Evolutionary conservation across 1,140 invertebrate species (phyloP), one percentile per base, ranked within the genome.

Genomic region (Rhagoletis pomonella): DNA sequence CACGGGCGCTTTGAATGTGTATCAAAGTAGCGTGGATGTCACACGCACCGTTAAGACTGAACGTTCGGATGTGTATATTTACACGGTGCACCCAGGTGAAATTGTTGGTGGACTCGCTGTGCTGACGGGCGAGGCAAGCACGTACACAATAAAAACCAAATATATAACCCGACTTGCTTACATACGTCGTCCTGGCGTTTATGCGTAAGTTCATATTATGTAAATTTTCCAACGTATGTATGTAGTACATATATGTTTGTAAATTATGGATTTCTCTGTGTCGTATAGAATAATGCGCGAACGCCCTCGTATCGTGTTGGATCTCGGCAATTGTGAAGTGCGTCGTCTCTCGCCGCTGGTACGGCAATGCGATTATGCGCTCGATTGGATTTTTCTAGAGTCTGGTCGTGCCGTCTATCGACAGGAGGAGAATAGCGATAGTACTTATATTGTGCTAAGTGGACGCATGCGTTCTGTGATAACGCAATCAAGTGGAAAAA

Each of bases 371-470:
- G 99, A 99, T 94, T 99, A 99, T 94, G 99, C 99, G 14, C 93
- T 99, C 3, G 99, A 99, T 93, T 99, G 99, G 99, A 96, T 95
- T 86, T 98, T 99, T 91, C 94, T 99, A 9, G 98, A 99, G 94
- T 98, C 98, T 42, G 98, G 99, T 17, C 95, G 98, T 87, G 98
- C 99, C 0, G 96, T 99, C 7, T 99, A 99, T 93, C 96, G 98
- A 87, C 98, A 99, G 94, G 98, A 97, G 55, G 98, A 99, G 91
- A 96, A 96, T 89, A 98, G 98, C 1, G 99, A 99, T 88, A 97
- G 97, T 86, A 98, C 99, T 0, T 99, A 98, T 91, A 99, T 99
- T 89, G 98, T 99, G 7, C 93, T 99, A 0, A 99, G 98, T 91
- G 99, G 99, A 14, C 97, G 99, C 59, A 94, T 99, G 65, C 95